Base-by-base conservation (phyloP, 1,140 invertebrate species). In the Trichonephila clavata region DNA sequence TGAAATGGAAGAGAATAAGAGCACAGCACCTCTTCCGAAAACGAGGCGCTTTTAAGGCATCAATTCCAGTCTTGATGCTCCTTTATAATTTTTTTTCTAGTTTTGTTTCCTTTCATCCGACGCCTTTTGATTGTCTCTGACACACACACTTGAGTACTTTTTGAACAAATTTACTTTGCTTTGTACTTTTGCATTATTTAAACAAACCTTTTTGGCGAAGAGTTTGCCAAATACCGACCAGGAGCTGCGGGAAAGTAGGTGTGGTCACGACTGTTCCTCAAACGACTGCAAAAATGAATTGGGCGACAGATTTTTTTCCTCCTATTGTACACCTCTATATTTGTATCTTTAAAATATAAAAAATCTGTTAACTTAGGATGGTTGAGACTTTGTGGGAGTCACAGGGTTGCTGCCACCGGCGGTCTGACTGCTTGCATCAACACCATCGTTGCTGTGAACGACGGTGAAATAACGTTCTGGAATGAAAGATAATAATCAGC, bases 401-500 rank as follows among this genome's bases (percentile, higher is more conserved):
- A 80, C 86, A 43, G 94, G 65, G 71, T 94, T 93, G 87, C 94
- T 94, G 39, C 81, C 81, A 77, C 39, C 88, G 1, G 90, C 86
- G 21, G 90, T 94, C 50, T 94, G 94, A 86, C 94, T 94, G 61
- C 93, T 94, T 39, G 93, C 94, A 90, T 95, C 95, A 8, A 95
- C 92, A 60, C 95, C 95, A 60, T 96, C 95, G 94, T 94, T 95
- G 92, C 94, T 95, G 94, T 96, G 95, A 83, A 96, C 95, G 86
- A 96, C 96, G 63, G 95, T 95, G 95, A 96, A 96, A 94, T 95
- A 96, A 61, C 96, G 95, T 93, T 96, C 96, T 96, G 95, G 16
- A 94, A 94, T 63, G 50, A 2, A 92, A 94, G 88, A 92, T 50
- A 50, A 50, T 50, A 7, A 50, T 50, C 50, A 50, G 50, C 50